Conservation (phyloP, 53 echinoderm and acorn worm species). For the Patiria pectinifera region DNA sequence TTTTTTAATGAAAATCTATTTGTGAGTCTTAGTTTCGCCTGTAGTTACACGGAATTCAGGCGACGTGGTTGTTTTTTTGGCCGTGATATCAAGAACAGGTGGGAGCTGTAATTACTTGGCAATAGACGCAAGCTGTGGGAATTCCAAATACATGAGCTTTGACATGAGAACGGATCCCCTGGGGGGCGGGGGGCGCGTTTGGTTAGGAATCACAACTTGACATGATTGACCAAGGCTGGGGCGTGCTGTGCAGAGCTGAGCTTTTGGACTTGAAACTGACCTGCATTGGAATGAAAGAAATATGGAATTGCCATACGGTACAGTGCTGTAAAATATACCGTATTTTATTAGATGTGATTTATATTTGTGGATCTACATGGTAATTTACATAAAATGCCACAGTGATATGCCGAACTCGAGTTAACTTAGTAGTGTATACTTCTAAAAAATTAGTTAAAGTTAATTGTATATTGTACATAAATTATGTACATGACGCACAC, state of each 20-base stretch:
- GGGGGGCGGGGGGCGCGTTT: neutral
- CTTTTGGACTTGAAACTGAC: neutral
- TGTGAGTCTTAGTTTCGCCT: neutral
- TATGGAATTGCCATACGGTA: neutral
- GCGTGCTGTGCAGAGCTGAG: neutral
- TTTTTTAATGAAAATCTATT: neutral
- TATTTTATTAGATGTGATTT: neutral
- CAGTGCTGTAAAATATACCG: neutral
- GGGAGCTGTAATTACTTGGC: slow-evolving; percentile 10
- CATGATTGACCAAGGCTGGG: slow-evolving; percentile 11
- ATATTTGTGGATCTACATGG: neutral
- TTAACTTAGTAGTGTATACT: too few relatives aligned
- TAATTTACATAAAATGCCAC: too few relatives aligned
- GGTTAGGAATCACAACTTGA: slow-evolving; percentile 14
- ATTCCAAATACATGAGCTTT: neutral
- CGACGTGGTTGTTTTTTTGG: neutral
- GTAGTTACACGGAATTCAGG: neutral
- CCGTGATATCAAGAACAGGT: slow-evolving; percentile 29
- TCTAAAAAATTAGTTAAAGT: too few relatives aligned
- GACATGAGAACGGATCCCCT: slow-evolving; percentile 7
- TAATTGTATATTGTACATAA: too few relatives aligned
- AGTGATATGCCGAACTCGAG: too few relatives aligned
- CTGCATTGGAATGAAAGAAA: neutral
- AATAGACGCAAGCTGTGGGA: neutral
- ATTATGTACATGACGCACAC: too few relatives aligned